Base-by-base conservation (phyloP, 2,888 invertebrate genomes). In the Caprella mutica region DNA sequence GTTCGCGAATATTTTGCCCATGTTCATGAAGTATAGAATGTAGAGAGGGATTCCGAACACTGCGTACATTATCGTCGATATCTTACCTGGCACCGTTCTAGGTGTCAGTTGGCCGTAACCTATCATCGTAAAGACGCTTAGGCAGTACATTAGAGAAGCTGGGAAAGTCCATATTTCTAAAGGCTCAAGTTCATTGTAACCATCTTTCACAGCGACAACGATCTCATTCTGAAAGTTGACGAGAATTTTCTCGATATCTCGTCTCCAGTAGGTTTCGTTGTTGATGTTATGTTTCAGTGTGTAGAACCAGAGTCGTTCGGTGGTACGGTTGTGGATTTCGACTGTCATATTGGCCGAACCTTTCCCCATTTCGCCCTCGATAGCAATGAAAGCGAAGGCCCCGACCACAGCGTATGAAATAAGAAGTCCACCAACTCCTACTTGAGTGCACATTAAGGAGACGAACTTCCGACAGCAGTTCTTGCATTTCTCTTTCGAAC, bases 41-140 rank as follows among this genome's bases (percentile, higher is more conserved):
- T 89, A 90, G 43, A 90, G 76, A 0, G 90, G 90, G 68, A 90
- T 89, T 0, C 90, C 90, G 68, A 90, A 82, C 8, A 86, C 82
- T 2, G 90, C 89, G 72, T 90, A 91, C 9, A 88, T 79, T 27
- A 89, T 85, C 0, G 89, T 88, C 8, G 83, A 80, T 4, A 85
- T 81, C 73, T 88, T 89, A 2, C 90, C 90, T 82, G 83, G 84
- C 0, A 81, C 76, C 0, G 88, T 88, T 67, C 81, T 80, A 0
- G 89, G 89, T 12, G 87, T 84, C 72, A 88, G 80, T 71, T 88
- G 88, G 0, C 90, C 90, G 70, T 89, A 90, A 2, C 90, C 90
- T 67, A 90, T 88, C 90, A 90, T 90, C 4, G 90, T 89, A 69
- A 90, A 88, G 5, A 89, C 84, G 24, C 88, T 88, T 12, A 90